Evolutionary conservation across 2,113 vertebrate genomes (phyloP), one percentile per base, ranked within the genome.

Genomic region (Cathartes aura): DNA sequence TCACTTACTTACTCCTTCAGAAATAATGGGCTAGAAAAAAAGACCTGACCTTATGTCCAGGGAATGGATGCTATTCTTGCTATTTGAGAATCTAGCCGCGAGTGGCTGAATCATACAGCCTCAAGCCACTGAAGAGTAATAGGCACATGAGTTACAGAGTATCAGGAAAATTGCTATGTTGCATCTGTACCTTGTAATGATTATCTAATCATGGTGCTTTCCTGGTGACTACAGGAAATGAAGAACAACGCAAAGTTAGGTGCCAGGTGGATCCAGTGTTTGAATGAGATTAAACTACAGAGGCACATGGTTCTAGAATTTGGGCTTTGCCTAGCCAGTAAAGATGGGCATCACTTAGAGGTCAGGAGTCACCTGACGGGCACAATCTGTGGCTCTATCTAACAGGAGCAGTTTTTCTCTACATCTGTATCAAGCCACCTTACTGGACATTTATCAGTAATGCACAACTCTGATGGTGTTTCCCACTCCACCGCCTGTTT

Each of bases 1-100:
- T 36, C 89, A 87, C 58, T 56, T 34, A 36, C 79, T 87, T 34
- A 36, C 79, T 87, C 74, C 93, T 86, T 64, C 78, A 84, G 85
- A 64, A 79, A 50, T n/a, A 62, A 87, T 29, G 34, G 60, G 52
- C 50, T 81, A 64, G 85, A 42, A 62, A 67, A 92, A 38, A 43
- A 42, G 70, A 24, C 43, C 70, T 95, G 93, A 93, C 32, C 26
- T 93, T 72, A 82, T 20, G 8, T 11, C 11, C 29, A 18, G 83
- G 87, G 95, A 96, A 97, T 91, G 95, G 83, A 22, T 79, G 96
- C 43, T 66, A 97, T 97, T 38, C 86, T 8, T 91, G 90, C 84
- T 91, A 93, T 95, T 89, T 30, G 53, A 55, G 91, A 53, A 47
- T 15, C 52, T 20, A 6, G 26, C 83, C n/a, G 4, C 2, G 68